A percentile compares a stretch with the other conserved stretches of the same genome.
These are phyloP conservation scores for Rhinopomastus cyanomelas DNA, from an alignment of 2,113 vertebrate genomes.

Conservation along the genomic window DNA sequence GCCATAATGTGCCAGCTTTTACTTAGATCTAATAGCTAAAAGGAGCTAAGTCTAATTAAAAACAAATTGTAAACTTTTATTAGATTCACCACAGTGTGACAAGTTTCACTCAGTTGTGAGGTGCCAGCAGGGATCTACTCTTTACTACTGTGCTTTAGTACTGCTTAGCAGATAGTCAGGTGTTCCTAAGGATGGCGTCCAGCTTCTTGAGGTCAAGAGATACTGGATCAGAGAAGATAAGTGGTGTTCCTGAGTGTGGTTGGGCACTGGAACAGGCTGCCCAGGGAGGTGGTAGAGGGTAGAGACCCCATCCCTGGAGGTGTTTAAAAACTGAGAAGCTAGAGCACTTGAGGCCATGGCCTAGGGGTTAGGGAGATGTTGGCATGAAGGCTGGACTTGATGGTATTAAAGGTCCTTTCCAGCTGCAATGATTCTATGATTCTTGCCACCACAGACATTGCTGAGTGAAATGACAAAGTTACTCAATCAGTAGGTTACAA, in stretches of 20 bases:
- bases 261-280: no score
- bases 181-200: background rate
- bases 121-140: background rate
- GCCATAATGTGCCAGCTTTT: background rate
- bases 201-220: background rate
- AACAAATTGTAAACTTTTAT: background rate
- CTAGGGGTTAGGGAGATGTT: no score
- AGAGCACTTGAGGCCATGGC: no score
- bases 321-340: no score
- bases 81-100: background rate
- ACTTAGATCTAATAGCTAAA: background rate
- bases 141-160: no score
- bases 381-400: no score
- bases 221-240: background rate
- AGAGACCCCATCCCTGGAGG: no score
- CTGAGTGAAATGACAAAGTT: background rate
- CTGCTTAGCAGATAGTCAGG: background rate
- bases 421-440: no score
- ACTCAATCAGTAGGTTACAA: background rate
- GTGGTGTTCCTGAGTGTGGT: no score
- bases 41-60: background rate
- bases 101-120: background rate
- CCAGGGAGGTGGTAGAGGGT: no score
- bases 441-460: background rate
- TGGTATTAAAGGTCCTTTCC: no score